Percentiles rank a stretch among this genome's conserved stretches.
phyloP scores from a whole-genome alignment of 2,113 vertebrate genomes.

The Upupa epops region DNA sequence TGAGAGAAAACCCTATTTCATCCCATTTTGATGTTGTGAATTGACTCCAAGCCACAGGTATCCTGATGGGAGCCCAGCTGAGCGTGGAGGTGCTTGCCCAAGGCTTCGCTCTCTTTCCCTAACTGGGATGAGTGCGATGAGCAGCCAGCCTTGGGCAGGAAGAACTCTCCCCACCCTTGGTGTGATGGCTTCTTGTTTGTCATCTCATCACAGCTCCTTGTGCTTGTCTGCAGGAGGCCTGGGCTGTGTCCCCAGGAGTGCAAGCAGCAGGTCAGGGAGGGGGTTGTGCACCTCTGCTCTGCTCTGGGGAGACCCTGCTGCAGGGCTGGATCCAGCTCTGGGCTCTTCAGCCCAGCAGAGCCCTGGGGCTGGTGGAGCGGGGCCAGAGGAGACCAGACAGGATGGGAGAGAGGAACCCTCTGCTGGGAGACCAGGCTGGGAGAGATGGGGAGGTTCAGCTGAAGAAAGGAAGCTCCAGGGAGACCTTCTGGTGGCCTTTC shows the following conservation, averaged over 20 bases:
- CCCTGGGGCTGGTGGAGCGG: too few species aligned
- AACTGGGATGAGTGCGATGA: fast-evolving
- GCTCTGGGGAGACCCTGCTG: neutral
- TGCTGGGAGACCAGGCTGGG: neutral
- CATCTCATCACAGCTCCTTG: neutral
- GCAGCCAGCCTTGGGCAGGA: neutral
- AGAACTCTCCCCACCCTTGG: fast-evolving
- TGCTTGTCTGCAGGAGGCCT: neutral
- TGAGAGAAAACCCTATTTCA: neutral
- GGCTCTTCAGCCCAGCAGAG: neutral
- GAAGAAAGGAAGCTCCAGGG: neutral
- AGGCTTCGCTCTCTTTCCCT: neutral
- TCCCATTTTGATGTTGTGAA: neutral
- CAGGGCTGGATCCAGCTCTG: neutral
- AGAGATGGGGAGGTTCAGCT: neutral
- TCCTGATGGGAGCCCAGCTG: neutral
- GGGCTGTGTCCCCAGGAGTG: neutral
- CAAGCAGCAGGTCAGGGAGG: neutral
- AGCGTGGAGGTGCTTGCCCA: neutral
- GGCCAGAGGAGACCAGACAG: too few species aligned
- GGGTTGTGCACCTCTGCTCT: neutral
- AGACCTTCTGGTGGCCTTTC: too few species aligned
- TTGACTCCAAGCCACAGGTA: constrained; percentile 18
- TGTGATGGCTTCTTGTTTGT: neutral
- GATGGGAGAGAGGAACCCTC: neutral